These are phyloP conservation scores for Hydractinia echinata DNA, from an alignment of 30 jellyfish, hydroid and myxozoan species.

Conservation along the genomic window DNA sequence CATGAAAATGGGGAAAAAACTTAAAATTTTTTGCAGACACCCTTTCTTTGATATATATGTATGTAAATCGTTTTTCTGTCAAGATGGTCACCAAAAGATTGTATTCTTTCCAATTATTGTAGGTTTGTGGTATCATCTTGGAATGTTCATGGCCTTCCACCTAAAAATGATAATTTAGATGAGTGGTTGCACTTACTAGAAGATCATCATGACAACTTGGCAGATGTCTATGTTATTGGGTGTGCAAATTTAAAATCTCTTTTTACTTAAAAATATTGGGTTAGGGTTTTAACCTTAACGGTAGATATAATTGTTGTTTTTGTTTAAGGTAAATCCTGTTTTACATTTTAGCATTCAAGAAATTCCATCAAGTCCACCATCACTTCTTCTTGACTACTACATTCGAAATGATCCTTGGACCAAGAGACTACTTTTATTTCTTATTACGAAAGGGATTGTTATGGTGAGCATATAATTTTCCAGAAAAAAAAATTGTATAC, in stretches of 20 bases:
- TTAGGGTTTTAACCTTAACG: not conserved
- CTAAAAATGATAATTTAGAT: slow-evolving; percentile 72
- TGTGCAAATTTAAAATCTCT: not conserved
- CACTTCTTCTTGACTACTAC: slow-evolving; percentile 86
- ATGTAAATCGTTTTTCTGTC: no score
- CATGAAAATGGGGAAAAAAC: no score
- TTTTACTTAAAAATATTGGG: not conserved
- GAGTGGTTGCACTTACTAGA: slow-evolving; percentile 77
- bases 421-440: slow-evolving; percentile 57
- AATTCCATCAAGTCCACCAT: slow-evolving; percentile 95
- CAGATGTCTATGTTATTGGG: slow-evolving; percentile 85
- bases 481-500: no score
- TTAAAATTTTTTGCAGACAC: no score
- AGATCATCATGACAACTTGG: slow-evolving; percentile 68
- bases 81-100: no score
- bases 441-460: slow-evolving; percentile 66
- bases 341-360: slow-evolving; percentile 75
- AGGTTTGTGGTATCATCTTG: slow-evolving; percentile 53
- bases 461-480: slow-evolving; percentile 49
- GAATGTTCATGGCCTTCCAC: slow-evolving; percentile 85
- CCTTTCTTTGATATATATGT: no score
- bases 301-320: not conserved
- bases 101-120: not conserved
- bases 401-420: slow-evolving; percentile 97
- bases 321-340: not conserved